Evolutionary conservation across 1,140 invertebrate genomes (phyloP), one percentile per base, ranked within the genome.

Genomic region (Cydia splendana): DNA sequence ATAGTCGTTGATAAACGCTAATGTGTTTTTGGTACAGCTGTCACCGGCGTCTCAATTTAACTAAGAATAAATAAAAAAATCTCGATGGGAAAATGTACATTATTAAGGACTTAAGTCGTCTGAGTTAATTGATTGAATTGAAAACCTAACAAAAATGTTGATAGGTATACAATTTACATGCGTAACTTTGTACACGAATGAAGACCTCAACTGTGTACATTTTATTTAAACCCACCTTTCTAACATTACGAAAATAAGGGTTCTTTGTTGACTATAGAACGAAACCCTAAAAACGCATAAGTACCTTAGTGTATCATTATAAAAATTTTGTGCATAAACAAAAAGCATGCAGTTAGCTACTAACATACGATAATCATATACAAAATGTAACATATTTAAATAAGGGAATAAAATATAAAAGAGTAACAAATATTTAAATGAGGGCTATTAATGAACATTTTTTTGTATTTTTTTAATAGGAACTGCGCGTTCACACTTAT

Each of bases 381-480:
- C 34, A 42, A 71, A 71, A 71, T 10, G 67, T 71, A 69, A 77
- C 79, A 78, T 76, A 79, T 82, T 78, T 65, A 75, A 76, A 74
- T 79, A 78, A 81, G 48, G 78, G 80, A 73, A 74, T 48, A 81
- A 65, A 80, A 83, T 80, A 77, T 67, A 51, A 75, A 69, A 78
- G 18, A 78, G 69, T 65, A 78, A 75, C 48, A 78, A 71, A 48
- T 75, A 10, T 71, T 28, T 51, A 77, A 77, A 77, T 67, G 69
- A 82, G 75, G 42, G 79, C 76, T 76, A 75, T 30, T 80, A 82
- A 79, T 74, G 57, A 78, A 76, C 24, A 42, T 57, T 74, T 65
- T 82, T 80, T 83, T 81, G 79, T 81, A 77, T 74, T 79, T 83
- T 82, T 82, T 79, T 77, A 67, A 84, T 91, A 90, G 90, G 88